Base-by-base conservation (phyloP, 2,888 invertebrate genomes). In the Sinelater perroti region DNA sequence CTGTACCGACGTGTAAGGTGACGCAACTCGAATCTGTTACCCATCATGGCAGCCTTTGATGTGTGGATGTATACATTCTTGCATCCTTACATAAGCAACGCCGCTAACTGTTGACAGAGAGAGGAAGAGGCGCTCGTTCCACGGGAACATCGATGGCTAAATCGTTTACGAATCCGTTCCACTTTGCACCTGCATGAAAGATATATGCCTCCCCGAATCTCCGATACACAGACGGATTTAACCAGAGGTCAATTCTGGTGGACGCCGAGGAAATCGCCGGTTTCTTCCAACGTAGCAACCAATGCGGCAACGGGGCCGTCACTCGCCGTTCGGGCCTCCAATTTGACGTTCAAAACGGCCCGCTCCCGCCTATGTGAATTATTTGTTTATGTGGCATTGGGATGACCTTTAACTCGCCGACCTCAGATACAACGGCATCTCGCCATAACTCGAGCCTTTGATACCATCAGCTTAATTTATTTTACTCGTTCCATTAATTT, bases 21-120 rank as follows among this genome's bases (percentile, higher is more conserved):
- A 14, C 17, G 36, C 36, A 40, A 40, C 21, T 1, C 5, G 40
- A 24, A 40, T 40, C 40, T 40, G 40, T n/a, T 13, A 40, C 13
- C 24, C 40, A 40, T 40, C 40, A 40, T 24, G 14, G 14, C 13
- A 24, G 21, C 14, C 40, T 40, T 40, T 40, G 40, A 40, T 40
- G 40, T 40, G 5, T 40, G 14, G n/a, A 40, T 40, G 40, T 40
- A 40, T 40, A 40, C 40, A 24, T 13, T 17, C 24, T 40, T 40
- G 14, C 11, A 26, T 10, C 13, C 13, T 40, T 26, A 2, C 14
- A 16, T 40, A 40, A 40, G 8, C 40, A 24, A 35, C 14, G n/a
- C 21, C 7, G 18, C n/a, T 40, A 40, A 21, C 24, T 24, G 40
- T 40, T 24, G 40, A 40, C n/a, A 26, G 11, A 13, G 21, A 26